Evolutionary conservation across 2,797 vertebrate genomes (phyloP).

Genomic region (Sebastes taczanowskii): DNA sequence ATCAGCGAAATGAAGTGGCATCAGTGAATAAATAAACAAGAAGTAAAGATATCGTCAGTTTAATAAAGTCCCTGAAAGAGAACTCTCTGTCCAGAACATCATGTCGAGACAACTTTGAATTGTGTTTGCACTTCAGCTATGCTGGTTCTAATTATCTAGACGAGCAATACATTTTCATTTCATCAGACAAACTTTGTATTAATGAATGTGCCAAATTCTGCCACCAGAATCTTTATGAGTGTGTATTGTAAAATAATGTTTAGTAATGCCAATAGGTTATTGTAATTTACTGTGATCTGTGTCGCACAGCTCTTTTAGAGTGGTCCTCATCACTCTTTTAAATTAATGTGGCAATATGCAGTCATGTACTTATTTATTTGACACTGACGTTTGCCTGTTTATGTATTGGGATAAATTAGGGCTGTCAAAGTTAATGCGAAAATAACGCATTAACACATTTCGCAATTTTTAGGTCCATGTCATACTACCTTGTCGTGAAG

Average conservation of each 20-base stretch:
- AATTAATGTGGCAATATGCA: background rate
- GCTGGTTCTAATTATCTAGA: background rate
- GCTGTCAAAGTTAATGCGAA: too few species aligned
- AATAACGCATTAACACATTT: too few species aligned
- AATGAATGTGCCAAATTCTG: background rate
- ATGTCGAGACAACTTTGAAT: background rate
- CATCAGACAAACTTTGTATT: background rate
- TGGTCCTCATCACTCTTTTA: background rate
- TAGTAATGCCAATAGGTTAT: background rate
- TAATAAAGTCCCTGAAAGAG: background rate
- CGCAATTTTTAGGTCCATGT: too few species aligned
- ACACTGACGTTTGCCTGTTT: background rate
- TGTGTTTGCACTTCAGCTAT: background rate
- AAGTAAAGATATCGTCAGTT: background rate
- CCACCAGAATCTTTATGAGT: background rate
- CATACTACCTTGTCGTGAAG: too few species aligned
- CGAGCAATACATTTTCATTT: background rate
- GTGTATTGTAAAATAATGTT: background rate
- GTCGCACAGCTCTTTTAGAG: background rate
- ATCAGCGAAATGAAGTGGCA: background rate
- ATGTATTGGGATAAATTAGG: background rate
- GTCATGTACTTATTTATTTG: background rate
- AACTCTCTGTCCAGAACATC: background rate
- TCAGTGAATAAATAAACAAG: constrained; percentile 3
- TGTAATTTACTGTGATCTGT: background rate